phyloP scores from a whole-genome alignment of 2,797 vertebrate species.

The Pseudotriccus pelzelni region DNA sequence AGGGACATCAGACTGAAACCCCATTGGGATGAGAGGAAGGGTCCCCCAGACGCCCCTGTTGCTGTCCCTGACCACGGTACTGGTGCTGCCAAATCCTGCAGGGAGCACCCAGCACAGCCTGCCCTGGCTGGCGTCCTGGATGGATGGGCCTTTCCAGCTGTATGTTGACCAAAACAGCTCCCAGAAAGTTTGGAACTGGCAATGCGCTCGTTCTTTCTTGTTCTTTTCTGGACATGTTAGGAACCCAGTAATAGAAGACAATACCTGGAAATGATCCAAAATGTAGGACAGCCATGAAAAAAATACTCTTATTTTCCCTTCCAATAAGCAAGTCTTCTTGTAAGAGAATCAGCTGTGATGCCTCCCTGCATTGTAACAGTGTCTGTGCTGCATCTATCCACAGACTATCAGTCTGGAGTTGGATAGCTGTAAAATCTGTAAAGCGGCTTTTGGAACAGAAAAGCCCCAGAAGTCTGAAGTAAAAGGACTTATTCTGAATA shows the following conservation, averaged over 20 bases:
- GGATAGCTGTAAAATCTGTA: not conserved
- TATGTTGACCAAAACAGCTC: not conserved
- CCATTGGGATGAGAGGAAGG: not conserved
- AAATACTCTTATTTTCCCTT: not conserved
- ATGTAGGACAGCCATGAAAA: not conserved
- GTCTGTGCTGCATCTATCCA: not conserved
- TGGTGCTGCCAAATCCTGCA: fast-evolving
- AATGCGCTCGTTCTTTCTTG: not conserved
- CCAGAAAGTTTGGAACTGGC: not conserved
- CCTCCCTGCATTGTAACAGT: not conserved
- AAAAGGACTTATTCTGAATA: not conserved
- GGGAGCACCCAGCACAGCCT: fast-evolving
- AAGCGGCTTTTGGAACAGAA: not conserved
- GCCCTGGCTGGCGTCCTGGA: not conserved
- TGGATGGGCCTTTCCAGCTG: not conserved
- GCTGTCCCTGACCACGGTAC: not conserved
- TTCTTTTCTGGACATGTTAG: not conserved
- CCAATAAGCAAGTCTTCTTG: not conserved
- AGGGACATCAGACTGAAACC: not conserved
- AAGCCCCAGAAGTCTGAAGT: not conserved
- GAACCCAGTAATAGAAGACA: not conserved
- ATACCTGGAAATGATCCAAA: not conserved
- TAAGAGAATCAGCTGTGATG: not conserved
- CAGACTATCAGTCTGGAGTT: not conserved
- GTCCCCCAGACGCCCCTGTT: not conserved